phyloP scores from a whole-genome alignment of 2,888 invertebrate species.

The Caenorhabditis zanzibari region DNA sequence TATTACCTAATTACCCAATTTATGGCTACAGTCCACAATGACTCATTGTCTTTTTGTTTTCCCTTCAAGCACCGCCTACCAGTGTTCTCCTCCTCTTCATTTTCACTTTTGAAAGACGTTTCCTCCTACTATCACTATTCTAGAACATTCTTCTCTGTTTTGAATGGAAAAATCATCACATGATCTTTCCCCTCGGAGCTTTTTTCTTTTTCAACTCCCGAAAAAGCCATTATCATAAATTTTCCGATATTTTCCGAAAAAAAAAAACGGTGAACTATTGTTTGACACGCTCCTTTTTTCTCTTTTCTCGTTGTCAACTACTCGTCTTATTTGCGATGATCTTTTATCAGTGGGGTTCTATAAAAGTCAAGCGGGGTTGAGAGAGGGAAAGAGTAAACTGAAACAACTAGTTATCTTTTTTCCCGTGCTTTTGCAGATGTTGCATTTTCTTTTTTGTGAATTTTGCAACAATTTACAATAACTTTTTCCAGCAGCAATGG shows the following conservation, averaged over 20 bases:
- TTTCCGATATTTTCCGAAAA: slow-evolving; percentile 20
- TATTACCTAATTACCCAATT: neutral
- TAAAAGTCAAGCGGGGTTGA: slow-evolving; percentile 40
- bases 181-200: neutral
- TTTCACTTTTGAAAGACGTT: slow-evolving; percentile 33
- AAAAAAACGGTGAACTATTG: slow-evolving; percentile 6
- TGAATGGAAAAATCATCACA: neutral
- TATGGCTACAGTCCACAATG: neutral
- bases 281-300: slow-evolving; percentile 14
- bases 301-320: slow-evolving; percentile 16
- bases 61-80: slow-evolving; percentile 6
- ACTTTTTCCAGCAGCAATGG: slow-evolving; percentile 64
- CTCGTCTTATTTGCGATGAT: slow-evolving; percentile 6
- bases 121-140: slow-evolving; percentile 8
- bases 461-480: neutral
- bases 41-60: slow-evolving; percentile 32
- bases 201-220: neutral
- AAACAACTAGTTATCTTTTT: slow-evolving; percentile 40
- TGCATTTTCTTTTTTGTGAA: neutral
- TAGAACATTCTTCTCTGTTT: slow-evolving; percentile 31
- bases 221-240: slow-evolving; percentile 29
- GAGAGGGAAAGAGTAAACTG: slow-evolving; percentile 3
- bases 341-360: slow-evolving; percentile 50
- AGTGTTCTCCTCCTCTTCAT: slow-evolving; percentile 14
- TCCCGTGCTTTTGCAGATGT: slow-evolving; percentile 28